Percentiles rank a stretch among this genome's conserved stretches.
These are phyloP conservation scores for Scaptomyza montana DNA, from an alignment of 1,140 invertebrate genomes.

Conservation along the genomic window DNA sequence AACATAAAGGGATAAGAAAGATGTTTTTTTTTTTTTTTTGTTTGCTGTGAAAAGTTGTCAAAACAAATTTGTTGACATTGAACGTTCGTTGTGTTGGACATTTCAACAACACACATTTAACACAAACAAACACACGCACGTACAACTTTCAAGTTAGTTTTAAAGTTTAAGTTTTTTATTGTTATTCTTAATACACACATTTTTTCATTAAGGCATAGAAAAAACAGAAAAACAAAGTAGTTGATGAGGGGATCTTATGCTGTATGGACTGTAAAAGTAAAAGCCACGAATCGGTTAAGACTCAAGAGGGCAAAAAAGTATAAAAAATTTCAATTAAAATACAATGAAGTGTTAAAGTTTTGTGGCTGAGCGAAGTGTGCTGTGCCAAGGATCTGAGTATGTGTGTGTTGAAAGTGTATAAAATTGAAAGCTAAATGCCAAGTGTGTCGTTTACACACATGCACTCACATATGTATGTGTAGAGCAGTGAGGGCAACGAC, in stretches of 20 bases:
- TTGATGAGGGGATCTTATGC: slow-evolving; percentile 40
- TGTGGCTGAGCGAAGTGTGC: slow-evolving; percentile 54
- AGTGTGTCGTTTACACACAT: slow-evolving; percentile 46
- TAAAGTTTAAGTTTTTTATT: slow-evolving; percentile 33
- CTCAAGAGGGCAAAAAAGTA: slow-evolving; percentile 49
- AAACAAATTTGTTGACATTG: slow-evolving; percentile 6
- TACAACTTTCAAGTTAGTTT: slow-evolving; percentile 39
- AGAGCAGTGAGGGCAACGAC: slow-evolving; percentile 35
- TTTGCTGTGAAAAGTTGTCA: slow-evolving; percentile 11
- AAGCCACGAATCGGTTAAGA: slow-evolving; percentile 59
- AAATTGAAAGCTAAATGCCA: slow-evolving; percentile 40
- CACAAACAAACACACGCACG: slow-evolving; percentile 36
- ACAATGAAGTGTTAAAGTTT: slow-evolving; percentile 79
- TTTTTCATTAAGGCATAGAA: slow-evolving; percentile 23
- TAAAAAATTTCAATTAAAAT: slow-evolving; percentile 74
- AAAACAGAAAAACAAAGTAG: slow-evolving; percentile 35
- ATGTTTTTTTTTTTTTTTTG: neutral
- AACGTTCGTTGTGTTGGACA: slow-evolving; percentile 21
- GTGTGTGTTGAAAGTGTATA: neutral
- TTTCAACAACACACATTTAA: slow-evolving; percentile 9
- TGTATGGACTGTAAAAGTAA: slow-evolving; percentile 59
- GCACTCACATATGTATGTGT: slow-evolving; percentile 14
- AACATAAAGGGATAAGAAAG: slow-evolving; percentile 61
- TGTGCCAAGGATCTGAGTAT: slow-evolving; percentile 5
- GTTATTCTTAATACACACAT: slow-evolving; percentile 55